phyloP scores from a whole-genome alignment of 1,140 invertebrate species.

The Globodera rostochiensis region DNA sequence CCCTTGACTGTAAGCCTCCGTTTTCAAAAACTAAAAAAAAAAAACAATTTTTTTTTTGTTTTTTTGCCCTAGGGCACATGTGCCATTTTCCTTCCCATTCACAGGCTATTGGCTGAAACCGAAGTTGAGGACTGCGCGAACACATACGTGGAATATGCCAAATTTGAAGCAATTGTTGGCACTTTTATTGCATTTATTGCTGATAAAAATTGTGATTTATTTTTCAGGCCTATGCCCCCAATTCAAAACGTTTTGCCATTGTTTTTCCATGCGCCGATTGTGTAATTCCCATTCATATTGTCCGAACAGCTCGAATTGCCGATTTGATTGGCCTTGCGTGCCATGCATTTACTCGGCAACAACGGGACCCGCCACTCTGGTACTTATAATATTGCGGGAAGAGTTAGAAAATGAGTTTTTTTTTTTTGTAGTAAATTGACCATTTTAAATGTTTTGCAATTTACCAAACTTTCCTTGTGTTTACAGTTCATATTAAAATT shows the following conservation, averaged over 20 bases:
- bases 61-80: too few relatives aligned
- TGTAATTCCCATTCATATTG: conserved; percentile 2
- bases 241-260: conserved; percentile 19
- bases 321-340: conserved; percentile 26
- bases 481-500: too few relatives aligned
- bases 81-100: too few relatives aligned
- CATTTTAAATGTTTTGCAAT: too few relatives aligned
- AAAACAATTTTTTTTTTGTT: too few relatives aligned
- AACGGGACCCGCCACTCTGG: not conserved
- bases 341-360: not conserved
- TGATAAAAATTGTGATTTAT: not conserved
- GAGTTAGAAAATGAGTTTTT: too few relatives aligned
- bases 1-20: too few relatives aligned
- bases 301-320: conserved; percentile 10
- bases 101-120: conserved; percentile 6
- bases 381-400: too few relatives aligned
- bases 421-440: too few relatives aligned
- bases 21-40: too few relatives aligned
- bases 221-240: not conserved
- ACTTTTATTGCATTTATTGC: not conserved
- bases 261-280: conserved; percentile 7
- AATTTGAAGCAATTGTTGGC: conserved; percentile 24
- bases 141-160: conserved; percentile 17
- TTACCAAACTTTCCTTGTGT: too few relatives aligned
- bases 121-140: not conserved